phyloP scores from a whole-genome alignment of 2,113 vertebrate genomes.

The Gadus chalcogrammus region DNA sequence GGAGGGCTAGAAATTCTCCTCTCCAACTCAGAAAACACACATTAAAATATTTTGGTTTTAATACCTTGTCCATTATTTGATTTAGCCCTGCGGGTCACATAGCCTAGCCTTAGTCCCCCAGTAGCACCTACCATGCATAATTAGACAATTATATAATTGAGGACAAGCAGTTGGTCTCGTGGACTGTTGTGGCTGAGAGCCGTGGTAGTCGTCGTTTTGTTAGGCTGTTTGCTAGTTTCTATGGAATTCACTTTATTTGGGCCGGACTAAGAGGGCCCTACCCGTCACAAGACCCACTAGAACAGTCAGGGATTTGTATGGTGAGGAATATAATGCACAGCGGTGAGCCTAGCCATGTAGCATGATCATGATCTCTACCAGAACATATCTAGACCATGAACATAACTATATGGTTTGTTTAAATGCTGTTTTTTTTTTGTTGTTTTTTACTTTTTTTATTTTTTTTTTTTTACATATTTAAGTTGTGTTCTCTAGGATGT shows the following conservation, averaged over 20 bases:
- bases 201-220: conserved; percentile 20
- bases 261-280: conserved; percentile 6
- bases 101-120: not conserved
- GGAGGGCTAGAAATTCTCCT: not conserved
- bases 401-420: too few species aligned
- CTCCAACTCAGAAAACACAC: not conserved
- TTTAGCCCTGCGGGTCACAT: not conserved
- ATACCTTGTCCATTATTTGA: conserved; percentile 8
- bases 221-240: conserved; percentile 24
- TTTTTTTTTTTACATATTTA: too few species aligned
- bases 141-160: conserved; percentile 40
- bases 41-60: not conserved
- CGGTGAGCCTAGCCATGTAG: conserved; percentile 1
- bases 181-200: conserved; percentile 8
- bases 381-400: not conserved
- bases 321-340: conserved; percentile 3
- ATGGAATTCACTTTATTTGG: conserved; percentile 1
- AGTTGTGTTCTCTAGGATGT: too few species aligned
- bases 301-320: conserved; percentile 25
- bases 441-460: not conserved
- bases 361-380: not conserved
- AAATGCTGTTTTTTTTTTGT: not conserved
- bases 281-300: conserved; percentile 37
- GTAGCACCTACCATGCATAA: conserved; percentile 14
- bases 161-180: conserved; percentile 21